Conservation (phyloP, 2,113 vertebrate species). For the Syrrhaptes paradoxus region DNA sequence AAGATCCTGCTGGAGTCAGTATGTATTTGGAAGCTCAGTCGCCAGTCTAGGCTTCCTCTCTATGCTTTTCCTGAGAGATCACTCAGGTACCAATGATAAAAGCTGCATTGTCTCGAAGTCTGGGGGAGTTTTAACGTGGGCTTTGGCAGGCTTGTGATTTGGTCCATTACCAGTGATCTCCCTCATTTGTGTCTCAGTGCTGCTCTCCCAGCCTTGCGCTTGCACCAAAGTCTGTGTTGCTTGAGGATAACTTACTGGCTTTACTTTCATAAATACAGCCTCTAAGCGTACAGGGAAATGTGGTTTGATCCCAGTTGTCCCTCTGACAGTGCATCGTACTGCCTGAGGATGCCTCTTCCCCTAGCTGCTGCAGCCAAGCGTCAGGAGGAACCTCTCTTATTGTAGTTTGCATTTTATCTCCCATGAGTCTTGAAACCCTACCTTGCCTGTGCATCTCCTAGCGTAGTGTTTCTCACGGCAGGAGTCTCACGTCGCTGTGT, state of each 20-base stretch:
- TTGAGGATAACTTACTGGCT: neutral
- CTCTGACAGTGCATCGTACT: fast-evolving
- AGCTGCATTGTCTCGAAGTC: neutral
- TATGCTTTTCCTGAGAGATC: neutral
- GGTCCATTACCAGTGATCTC: fast-evolving
- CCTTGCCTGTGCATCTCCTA: fast-evolving
- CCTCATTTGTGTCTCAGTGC: neutral
- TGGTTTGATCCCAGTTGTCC: neutral
- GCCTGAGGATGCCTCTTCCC: neutral
- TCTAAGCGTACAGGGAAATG: neutral
- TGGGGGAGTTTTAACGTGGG: neutral
- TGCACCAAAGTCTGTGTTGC: neutral
- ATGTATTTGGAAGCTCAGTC: neutral
- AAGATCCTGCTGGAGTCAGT: neutral
- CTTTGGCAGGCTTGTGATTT: neutral
- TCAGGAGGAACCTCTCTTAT: neutral
- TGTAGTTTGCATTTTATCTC: neutral
- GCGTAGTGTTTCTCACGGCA: fast-evolving
- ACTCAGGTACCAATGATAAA: neutral
- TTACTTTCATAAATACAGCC: fast-evolving
- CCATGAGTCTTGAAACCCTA: neutral
- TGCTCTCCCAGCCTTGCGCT: neutral
- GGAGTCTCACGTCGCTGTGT: neutral
- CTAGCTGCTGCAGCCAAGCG: fast-evolving
- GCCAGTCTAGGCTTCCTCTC: neutral